These are phyloP conservation scores for Chaetophractus vellerosus DNA, from an alignment of 2,797 vertebrate species.

Conservation along the genomic window DNA sequence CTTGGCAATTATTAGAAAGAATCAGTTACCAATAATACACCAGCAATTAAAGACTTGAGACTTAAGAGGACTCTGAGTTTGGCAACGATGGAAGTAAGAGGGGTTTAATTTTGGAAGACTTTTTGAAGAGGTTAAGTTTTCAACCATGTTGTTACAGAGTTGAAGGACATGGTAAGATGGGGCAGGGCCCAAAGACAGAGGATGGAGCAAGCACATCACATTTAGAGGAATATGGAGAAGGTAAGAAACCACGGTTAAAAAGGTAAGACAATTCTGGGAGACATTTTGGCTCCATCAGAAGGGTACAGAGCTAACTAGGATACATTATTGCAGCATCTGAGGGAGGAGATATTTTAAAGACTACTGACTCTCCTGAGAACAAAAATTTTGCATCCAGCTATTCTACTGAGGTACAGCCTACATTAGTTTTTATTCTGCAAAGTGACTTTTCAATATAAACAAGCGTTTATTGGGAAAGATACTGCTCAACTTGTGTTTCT, in stretches of 20 bases:
- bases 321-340: background rate
- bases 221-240: background rate
- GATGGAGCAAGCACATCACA: background rate
- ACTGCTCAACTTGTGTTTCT: background rate
- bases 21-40: background rate
- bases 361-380: background rate
- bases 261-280: conserved; percentile 2
- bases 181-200: background rate
- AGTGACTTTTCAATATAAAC: conserved; percentile 46
- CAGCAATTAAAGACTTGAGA: conserved; percentile 41
- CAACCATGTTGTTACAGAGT: background rate
- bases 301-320: background rate
- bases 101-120: conserved; percentile 9
- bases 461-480: conserved; percentile 2
- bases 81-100: conserved; percentile 28
- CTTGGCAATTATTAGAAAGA: conserved; percentile 34
- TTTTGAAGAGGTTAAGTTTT: conserved; percentile 41
- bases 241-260: background rate
- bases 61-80: background rate
- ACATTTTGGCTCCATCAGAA: conserved; percentile 35
- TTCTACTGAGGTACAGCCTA: conserved; percentile 3
- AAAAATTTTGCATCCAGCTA: background rate
- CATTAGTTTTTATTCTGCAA: background rate
- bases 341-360: conserved; percentile 15
- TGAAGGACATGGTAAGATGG: background rate